These are phyloP conservation scores for Pachymerium ferrugineum DNA, from an alignment of 2,888 invertebrate species.

Conservation along the genomic window DNA sequence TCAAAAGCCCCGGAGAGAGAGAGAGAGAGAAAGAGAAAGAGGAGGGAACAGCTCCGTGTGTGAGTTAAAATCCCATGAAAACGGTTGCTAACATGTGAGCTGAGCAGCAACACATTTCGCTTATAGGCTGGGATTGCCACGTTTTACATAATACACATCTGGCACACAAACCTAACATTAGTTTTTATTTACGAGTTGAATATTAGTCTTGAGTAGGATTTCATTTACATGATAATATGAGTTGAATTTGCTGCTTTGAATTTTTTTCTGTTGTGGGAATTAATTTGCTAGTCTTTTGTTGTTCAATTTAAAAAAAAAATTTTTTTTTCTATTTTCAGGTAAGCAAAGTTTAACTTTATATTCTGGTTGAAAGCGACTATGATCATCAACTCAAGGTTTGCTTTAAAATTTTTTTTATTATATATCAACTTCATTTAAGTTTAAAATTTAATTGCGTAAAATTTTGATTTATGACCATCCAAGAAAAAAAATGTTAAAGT, in stretches of 20 bases:
- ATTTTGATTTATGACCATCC: too few relatives aligned
- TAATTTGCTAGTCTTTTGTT: background rate
- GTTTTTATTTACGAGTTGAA: conserved; percentile 33
- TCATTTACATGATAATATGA: conserved; percentile 31
- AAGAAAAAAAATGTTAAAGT: too few relatives aligned
- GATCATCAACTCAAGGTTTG: too few relatives aligned
- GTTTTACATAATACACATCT: conserved; percentile 30
- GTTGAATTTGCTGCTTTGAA: conserved; percentile 20
- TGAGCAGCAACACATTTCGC: conserved; percentile 23
- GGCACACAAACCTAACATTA: conserved; percentile 27
- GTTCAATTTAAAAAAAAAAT: background rate
- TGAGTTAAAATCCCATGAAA: conserved; percentile 31
- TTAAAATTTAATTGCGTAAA: background rate
- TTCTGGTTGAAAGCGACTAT: background rate
- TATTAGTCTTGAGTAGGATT: conserved; percentile 31
- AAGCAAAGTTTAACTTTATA: conserved; percentile 2
- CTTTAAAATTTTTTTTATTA: background rate
- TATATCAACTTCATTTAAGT: background rate
- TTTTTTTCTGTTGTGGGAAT: background rate
- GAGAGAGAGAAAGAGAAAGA: conserved; percentile 23
- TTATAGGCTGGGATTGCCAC: conserved; percentile 25
- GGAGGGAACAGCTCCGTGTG: conserved; percentile 26
- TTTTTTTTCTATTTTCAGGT: background rate
- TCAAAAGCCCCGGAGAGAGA: conserved; percentile 28
- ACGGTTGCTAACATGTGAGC: conserved; percentile 28